phyloP scores from a whole-genome alignment of 2,888 invertebrate genomes.

The Morpho deidamia region DNA sequence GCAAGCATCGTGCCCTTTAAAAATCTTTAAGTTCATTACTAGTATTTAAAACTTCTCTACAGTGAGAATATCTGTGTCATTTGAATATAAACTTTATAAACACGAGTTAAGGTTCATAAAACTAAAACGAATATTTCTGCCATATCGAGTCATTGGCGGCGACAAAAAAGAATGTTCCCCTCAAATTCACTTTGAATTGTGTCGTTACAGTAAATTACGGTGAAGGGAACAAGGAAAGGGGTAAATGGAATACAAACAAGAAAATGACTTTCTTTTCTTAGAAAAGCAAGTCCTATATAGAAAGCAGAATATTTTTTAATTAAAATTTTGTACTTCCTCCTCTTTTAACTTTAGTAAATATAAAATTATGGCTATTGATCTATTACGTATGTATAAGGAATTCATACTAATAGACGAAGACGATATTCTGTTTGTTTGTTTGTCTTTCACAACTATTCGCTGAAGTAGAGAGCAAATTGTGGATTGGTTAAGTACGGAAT shows the following conservation, averaged over 20 bases:
- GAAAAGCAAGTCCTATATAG: constrained; percentile 9
- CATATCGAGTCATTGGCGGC: constrained; percentile 30
- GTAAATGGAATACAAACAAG: constrained; percentile 25
- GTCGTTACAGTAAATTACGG: constrained; percentile 65
- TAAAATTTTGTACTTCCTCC: no score
- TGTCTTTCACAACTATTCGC: no score
- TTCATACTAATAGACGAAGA: no score
- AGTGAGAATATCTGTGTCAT: background rate
- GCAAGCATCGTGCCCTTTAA: constrained; percentile 47
- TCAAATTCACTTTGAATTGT: constrained; percentile 54
- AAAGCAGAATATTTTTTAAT: no score
- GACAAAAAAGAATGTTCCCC: constrained; percentile 49
- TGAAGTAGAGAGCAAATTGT: no score
- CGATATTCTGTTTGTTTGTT: no score
- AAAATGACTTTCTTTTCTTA: constrained; percentile 22
- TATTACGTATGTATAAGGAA: no score
- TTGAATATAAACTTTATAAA: background rate
- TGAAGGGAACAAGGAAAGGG: constrained; percentile 46
- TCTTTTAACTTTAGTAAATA: no score
- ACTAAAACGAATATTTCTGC: constrained; percentile 8
- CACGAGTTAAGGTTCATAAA: background rate
- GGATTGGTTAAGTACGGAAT: no score
- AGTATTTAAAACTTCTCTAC: constrained; percentile 21
- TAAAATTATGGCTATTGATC: no score
- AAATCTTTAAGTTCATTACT: constrained; percentile 62